Base-by-base conservation (phyloP, 2,797 vertebrate genomes). In the Discoglossus pictus region DNA sequence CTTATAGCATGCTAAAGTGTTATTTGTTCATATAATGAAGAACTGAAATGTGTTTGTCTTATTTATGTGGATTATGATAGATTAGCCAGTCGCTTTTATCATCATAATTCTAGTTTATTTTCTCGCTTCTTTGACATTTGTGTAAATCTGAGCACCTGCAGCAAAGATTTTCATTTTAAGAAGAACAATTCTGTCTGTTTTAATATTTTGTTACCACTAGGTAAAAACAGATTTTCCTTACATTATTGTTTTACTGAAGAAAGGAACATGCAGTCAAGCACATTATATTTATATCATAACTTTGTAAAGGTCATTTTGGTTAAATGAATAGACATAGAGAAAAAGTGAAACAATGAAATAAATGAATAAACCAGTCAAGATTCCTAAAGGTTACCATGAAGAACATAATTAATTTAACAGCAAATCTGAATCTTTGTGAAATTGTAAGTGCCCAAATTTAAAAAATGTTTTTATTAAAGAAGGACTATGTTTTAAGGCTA, bases 41-140 rank as follows among this genome's bases (percentile, higher is more conserved):
- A 65, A 55, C 53, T 47, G 20, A 46, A 47, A 65, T 20, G 15
- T 54, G 51, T 55, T 55, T 65, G 52, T 65, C 40, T 56, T 65
- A 55, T 65, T 55, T 65, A 55, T 46, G 40, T 55, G 42, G 51
- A 56, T 65, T 58, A 66, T 58, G 40, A 58, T 20, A 48, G 43
- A 66, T 56, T 48, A 56, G 46, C 21, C 27, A 27, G n/a, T 66
- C 23, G 36, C 40, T 66, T 55, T 47, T 66, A 56, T 48, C 53
- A 48, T 27, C 20, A 56, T 58, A 47, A 58, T 66, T 66, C 21
- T 47, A 48, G 39, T 58, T 39, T 24, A 31, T 50, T 56, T 54
- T 35, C 52, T 47, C 21, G n/a, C 34, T 35, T 46, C 20, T 56
- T 39, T 65, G 42, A 56, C 52, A 47, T 65, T 54, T 34, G 17